phyloP scores from a whole-genome alignment of 2,113 vertebrate genomes.

The Amphilophus citrinellus region DNA sequence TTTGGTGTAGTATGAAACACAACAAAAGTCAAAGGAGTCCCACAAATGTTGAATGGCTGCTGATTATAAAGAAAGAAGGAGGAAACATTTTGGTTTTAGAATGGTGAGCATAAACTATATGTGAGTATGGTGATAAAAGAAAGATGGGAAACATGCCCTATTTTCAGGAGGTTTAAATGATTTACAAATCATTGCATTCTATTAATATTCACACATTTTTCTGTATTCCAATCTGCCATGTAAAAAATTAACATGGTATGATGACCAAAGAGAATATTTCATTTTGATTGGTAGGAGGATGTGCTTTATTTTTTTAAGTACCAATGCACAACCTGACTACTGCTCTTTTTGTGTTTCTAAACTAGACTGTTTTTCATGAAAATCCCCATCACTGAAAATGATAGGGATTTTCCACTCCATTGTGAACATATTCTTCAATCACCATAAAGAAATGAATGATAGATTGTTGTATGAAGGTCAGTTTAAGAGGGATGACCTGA shows the following conservation, averaged over 20 bases:
- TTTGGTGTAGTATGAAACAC: neutral
- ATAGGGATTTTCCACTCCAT: no score
- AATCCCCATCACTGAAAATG: no score
- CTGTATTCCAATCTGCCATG: rapidly evolving
- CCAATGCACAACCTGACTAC: neutral
- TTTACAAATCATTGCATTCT: neutral
- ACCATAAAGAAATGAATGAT: neutral
- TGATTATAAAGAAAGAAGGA: neutral
- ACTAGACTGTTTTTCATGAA: no score
- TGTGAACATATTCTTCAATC: neutral
- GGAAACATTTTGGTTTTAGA: neutral
- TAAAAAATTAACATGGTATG: neutral
- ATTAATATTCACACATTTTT: neutral
- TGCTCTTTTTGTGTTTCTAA: neutral
- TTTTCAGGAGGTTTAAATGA: neutral
- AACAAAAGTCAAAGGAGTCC: rapidly evolving
- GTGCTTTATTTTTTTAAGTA: neutral
- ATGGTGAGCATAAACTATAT: rapidly evolving
- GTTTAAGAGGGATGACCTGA: neutral
- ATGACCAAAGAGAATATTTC: neutral
- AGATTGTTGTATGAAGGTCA: neutral
- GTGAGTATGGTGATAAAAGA: neutral
- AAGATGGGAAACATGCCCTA: neutral
- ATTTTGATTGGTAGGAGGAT: neutral
- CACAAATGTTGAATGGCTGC: neutral